phyloP scores from a whole-genome alignment of 2,888 invertebrate species.

The Drosophila leonis region DNA sequence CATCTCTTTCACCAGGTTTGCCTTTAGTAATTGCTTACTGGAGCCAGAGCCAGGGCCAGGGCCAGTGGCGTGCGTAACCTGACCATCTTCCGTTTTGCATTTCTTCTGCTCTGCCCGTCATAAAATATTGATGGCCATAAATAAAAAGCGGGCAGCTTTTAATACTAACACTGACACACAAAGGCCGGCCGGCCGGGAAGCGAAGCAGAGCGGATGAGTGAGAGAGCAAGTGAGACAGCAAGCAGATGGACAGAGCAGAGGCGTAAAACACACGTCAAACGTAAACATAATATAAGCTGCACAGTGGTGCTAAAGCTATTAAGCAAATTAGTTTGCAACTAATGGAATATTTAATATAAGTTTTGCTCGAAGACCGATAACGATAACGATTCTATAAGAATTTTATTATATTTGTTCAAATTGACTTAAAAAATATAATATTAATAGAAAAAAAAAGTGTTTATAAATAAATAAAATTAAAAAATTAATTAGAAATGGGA shows the following conservation, averaged over 20 bases:
- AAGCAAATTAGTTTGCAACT: too few species aligned
- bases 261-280: constrained; percentile 20
- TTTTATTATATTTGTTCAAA: too few species aligned
- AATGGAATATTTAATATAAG: not conserved
- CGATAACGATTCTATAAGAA: too few species aligned
- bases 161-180: constrained; percentile 52
- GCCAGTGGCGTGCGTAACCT: not conserved
- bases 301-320: constrained; percentile 36
- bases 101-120: constrained; percentile 44
- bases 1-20: constrained; percentile 6
- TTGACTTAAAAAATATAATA: not conserved
- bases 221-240: not conserved
- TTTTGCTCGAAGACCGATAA: not conserved
- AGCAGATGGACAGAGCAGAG: constrained; percentile 5
- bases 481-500: not conserved
- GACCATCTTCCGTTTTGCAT: constrained; percentile 46
- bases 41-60: not conserved
- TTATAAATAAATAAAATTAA: not conserved
- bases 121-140: constrained; percentile 77
- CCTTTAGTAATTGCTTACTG: constrained; percentile 39
- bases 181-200: not conserved
- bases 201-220: not conserved
- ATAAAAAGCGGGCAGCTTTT: constrained; percentile 71
- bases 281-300: constrained; percentile 44
- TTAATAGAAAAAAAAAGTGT: not conserved